Evolutionary conservation across 2,888 invertebrate genomes (phyloP).

Genomic region (Lasius platythorax): DNA sequence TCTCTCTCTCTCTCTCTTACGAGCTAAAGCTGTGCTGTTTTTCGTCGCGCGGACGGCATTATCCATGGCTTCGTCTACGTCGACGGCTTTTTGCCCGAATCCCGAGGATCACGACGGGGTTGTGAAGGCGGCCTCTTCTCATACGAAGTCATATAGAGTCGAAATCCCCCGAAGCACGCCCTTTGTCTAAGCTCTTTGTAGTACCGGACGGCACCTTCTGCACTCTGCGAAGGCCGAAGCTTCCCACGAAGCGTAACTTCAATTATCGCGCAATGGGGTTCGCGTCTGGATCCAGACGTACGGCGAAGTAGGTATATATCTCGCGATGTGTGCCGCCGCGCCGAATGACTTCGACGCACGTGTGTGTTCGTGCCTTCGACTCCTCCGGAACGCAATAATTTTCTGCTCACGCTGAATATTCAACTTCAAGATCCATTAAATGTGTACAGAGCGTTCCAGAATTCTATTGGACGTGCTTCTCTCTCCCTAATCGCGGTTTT

Average conservation of each 20-base stretch:
- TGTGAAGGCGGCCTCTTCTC: constrained; percentile 22
- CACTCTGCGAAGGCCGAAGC: constrained; percentile 25
- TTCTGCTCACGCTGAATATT: constrained; percentile 47
- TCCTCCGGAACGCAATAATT: constrained; percentile 37
- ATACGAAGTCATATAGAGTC: constrained; percentile 46
- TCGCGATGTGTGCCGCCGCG: constrained; percentile 27
- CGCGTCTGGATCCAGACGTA: constrained; percentile 45
- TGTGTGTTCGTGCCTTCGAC: constrained; percentile 34
- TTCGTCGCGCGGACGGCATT: constrained; percentile 44
- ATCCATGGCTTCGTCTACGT: constrained; percentile 71
- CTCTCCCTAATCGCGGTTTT: background rate
- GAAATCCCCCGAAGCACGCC: constrained; percentile 36
- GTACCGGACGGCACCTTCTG: constrained; percentile 11
- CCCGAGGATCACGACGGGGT: constrained; percentile 63
- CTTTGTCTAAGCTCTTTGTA: constrained; percentile 37
- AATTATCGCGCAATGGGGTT: constrained; percentile 51
- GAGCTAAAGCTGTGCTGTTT: constrained; percentile 35
- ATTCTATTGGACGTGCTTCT: background rate
- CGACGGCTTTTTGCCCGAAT: constrained; percentile 69
- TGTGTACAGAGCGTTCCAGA: constrained; percentile 6
- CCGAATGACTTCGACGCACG: constrained; percentile 39
- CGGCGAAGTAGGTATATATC: constrained; percentile 38
- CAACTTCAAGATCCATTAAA: constrained; percentile 41
- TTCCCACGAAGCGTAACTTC: constrained; percentile 54
- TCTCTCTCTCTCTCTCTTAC: constrained; percentile 24